Base-by-base conservation (phyloP, 64 coral and sea anemone species). In the Actinia tenebrosa region DNA sequence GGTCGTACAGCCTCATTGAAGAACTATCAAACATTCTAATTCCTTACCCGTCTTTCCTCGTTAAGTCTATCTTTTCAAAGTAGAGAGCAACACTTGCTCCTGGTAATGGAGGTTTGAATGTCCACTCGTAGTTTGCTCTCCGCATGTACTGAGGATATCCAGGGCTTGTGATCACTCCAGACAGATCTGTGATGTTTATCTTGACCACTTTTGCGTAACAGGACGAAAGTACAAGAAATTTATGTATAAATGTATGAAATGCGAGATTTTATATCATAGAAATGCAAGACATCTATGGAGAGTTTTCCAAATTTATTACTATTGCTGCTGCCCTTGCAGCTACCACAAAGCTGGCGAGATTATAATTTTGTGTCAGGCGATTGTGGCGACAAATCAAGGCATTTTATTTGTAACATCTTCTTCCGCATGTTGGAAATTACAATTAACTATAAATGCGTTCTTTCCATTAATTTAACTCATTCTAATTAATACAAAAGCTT, bases 51-150 rank as follows among this genome's bases (percentile, higher is more conserved):
- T 2, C n/a, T 14, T 11, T 42, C 15, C 69, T 75, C 3, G 26
- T 30, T 18, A 75, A 75, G 69, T 75, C 25, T 3, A 75, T 75
- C 8, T 30, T 75, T 75, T 75, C 69, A 42, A 75, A 42, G 27
- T 75, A 75, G 26, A 75, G 7, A 75, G 26, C 69, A 42, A 75
- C 1, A 4, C 26, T n/a, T 30, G 69, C 69, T 30, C 26, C 7
- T 42, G n/a, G 69, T 11, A 75, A 14, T 10, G 69, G 13, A 75
- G 27, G 27, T 75, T 9, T 75, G 69, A 75, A 75, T 75, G 10
- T 75, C 69, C 69, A 75, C n/a, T 69, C 64, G 20, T 69, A 69
- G n/a, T 69, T 69, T 69, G 64, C 64, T 69, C 64, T 20, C 10
- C 22, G 64, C 64, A 69, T 69, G 64, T 69, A 69, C 17, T 23